These are phyloP conservation scores for Zaprionus davidi DNA, from an alignment of 1,140 invertebrate species.

Conservation along the genomic window DNA sequence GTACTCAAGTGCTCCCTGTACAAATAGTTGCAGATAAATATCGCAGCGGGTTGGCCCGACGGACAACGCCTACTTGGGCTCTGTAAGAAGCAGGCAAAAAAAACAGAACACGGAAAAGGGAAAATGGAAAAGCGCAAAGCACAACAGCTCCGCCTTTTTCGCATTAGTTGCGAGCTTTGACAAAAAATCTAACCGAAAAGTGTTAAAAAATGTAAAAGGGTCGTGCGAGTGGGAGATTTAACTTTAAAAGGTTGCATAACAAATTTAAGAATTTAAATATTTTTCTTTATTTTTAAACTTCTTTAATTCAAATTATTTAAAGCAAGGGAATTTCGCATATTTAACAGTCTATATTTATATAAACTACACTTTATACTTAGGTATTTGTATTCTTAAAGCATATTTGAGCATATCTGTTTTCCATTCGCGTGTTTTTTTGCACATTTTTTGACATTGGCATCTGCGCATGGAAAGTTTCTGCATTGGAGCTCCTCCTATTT, in stretches of 20 bases:
- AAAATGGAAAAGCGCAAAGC: conserved; percentile 40
- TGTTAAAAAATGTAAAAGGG: conserved; percentile 21
- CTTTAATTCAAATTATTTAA: background rate
- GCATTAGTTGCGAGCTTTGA: conserved; percentile 51
- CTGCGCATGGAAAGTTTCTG: conserved; percentile 78
- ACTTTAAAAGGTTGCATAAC: conserved; percentile 11
- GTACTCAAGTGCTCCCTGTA: conserved; percentile 25
- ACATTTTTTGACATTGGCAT: conserved; percentile 45
- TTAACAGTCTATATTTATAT: background rate
- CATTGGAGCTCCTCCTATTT: conserved; percentile 77
- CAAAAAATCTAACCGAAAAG: conserved; percentile 23
- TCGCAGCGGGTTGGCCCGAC: conserved; percentile 60
- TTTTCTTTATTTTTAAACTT: background rate
- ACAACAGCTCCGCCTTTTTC: conserved; percentile 68
- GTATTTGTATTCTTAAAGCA: background rate
- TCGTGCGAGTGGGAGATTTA: background rate
- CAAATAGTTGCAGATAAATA: conserved; percentile 78
- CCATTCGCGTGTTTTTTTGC: conserved; percentile 19
- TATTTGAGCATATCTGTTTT: conserved; percentile 21
- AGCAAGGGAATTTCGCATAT: background rate
- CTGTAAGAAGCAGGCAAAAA: conserved; percentile 11
- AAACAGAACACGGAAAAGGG: background rate
- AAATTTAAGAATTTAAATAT: conserved; percentile 15
- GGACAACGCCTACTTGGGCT: conserved; percentile 43
- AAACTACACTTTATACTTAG: background rate